Evolutionary conservation across 1,140 invertebrate species (phyloP), one percentile per base, ranked within the genome.

Genomic region (Ceratosolen fusciceps): DNA sequence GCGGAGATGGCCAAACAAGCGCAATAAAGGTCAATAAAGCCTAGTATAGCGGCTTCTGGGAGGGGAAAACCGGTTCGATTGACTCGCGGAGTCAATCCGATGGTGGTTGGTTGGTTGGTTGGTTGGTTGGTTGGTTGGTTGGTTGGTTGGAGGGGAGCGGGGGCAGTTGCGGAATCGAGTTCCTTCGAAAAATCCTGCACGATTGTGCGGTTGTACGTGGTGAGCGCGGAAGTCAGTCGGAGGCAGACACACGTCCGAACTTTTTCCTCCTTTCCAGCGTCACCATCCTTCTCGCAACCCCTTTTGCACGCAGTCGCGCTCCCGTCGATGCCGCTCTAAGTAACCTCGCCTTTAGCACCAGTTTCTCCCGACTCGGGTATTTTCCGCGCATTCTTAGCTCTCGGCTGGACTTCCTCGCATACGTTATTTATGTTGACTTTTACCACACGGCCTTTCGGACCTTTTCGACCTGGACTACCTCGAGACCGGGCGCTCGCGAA

Each of bases 21-120:
- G 60, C 49, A 74, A 73, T 74, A 74, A 73, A 74, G 77, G 77
- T 19, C 67, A 78, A 72, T 72, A 73, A 73, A 73, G 68, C 26
- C 43, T 16, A 16, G n/a, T n/a, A 12, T 60, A 39, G 52, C 62
- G 72, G 49, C 78, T 74, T 73, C 8, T 43, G 71, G 56, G 65
- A 79, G 74, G 43, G n/a, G n/a, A n/a, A n/a, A n/a, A n/a, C n/a
- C n/a, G 65, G 5, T 60, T 52, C 73, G 24, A 21, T 4, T 54
- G 14, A 5, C 52, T 54, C 52, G 52, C 3, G 52, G 39, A n/a
- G 39, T 12, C 5, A 12, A 43, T 43, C 5, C 12, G 39, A 12
- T 7, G 12, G 39, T 43, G 39, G 39, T 7, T 47, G 16, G 16
- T 47, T 9, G 31, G 58, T 1, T 7, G 19, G 4, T 19, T 9